Conservation (phyloP, 2,888 invertebrate genomes). For the Ochropleura plecta region DNA sequence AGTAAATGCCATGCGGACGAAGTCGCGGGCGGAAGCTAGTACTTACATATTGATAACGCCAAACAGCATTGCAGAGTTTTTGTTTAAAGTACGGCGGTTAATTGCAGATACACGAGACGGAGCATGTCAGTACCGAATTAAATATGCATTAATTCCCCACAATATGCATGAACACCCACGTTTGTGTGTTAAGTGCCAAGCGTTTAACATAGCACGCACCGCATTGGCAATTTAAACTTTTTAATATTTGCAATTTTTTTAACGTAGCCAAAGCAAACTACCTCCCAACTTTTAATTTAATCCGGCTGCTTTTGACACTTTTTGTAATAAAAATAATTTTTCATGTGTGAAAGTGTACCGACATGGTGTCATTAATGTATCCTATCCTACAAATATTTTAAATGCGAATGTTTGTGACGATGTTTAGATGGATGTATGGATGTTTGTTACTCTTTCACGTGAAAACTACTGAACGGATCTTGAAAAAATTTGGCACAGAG, state of each 20-base stretch:
- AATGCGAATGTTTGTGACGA: too few species aligned
- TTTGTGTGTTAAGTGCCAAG: constrained; percentile 30
- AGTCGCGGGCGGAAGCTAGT: too few species aligned
- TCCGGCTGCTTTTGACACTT: constrained; percentile 35
- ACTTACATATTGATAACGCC: background rate
- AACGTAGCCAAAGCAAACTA: constrained; percentile 52
- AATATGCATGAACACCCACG: constrained; percentile 29
- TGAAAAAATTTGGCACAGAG: too few species aligned
- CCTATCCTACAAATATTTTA: too few species aligned
- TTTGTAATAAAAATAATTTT: constrained; percentile 31
- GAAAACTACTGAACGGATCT: too few species aligned
- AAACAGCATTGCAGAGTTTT: constrained; percentile 2
- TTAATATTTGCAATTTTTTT: constrained; percentile 55
- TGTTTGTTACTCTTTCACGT: too few species aligned
- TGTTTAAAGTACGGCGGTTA: constrained; percentile 17
- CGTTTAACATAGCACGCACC: constrained; percentile 46
- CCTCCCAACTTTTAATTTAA: constrained; percentile 57
- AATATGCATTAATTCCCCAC: constrained; percentile 49
- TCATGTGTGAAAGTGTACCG: constrained; percentile 2
- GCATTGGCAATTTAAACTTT: constrained; percentile 65
- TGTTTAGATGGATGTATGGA: too few species aligned
- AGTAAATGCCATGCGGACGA: too few species aligned
- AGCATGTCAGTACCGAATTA: constrained; percentile 38
- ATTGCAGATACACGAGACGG: constrained; percentile 1
- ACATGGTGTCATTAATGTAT: constrained; percentile 1